phyloP scores from a whole-genome alignment of 2,888 invertebrate genomes.

The Eutolmus rufibarbis region DNA sequence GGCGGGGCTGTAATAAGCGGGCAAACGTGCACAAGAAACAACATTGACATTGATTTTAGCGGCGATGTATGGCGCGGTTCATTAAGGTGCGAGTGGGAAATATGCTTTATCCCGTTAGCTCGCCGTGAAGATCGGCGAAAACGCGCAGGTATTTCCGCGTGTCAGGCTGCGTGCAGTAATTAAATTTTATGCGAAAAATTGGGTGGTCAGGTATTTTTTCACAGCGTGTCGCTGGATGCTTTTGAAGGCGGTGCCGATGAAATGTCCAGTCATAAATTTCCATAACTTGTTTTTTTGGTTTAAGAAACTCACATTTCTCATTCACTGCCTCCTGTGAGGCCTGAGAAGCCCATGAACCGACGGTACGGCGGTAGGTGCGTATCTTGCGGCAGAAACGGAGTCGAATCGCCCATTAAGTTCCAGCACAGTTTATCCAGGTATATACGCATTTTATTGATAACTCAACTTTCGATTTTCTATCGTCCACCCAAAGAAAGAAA shows the following conservation, averaged over 20 bases:
- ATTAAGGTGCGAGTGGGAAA: not conserved
- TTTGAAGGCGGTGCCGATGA: not conserved
- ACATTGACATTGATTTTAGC: not conserved
- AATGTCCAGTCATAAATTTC: not conserved
- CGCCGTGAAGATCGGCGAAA: not conserved
- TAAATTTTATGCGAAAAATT: not conserved
- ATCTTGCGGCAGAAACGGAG: not conserved
- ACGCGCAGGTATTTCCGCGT: not conserved
- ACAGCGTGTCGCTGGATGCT: not conserved
- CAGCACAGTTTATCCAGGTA: not conserved
- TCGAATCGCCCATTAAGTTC: not conserved
- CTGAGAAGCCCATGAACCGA: not conserved
- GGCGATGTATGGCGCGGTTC: not conserved
- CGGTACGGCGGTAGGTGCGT: not conserved
- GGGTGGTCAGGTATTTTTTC: not conserved
- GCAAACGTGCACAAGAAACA: not conserved
- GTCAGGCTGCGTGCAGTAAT: not conserved
- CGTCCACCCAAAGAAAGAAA: constrained; percentile 14
- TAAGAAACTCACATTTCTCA: not conserved
- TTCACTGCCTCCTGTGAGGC: not conserved
- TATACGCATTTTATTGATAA: constrained; percentile 24
- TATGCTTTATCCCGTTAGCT: not conserved
- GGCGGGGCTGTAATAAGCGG: not conserved
- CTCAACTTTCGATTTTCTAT: constrained; percentile 38
- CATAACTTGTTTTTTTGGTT: not conserved